These are phyloP conservation scores for Semnornis frantzii DNA, from an alignment of 2,113 vertebrate genomes.

Conservation along the genomic window DNA sequence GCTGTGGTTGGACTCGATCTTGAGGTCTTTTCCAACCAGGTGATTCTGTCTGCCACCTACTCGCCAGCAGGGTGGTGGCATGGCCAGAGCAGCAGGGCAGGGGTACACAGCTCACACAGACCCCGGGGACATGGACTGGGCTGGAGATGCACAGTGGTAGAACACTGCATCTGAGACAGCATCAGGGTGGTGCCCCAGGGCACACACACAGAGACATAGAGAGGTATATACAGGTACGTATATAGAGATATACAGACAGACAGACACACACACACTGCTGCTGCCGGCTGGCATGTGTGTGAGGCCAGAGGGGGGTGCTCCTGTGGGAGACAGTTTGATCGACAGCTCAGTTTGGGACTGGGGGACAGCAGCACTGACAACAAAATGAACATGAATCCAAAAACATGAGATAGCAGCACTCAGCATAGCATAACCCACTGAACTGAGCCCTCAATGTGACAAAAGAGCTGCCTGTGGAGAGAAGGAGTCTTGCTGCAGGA, in stretches of 20 bases:
- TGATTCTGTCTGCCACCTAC: background rate
- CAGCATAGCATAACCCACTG: constrained; percentile 47
- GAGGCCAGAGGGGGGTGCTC: constrained; percentile 26
- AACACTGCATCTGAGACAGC: constrained; percentile 2
- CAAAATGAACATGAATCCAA: constrained; percentile 69
- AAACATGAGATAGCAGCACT: constrained; percentile 64
- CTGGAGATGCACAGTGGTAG: constrained; percentile 49
- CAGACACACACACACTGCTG: constrained; percentile 45
- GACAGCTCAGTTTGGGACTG: constrained; percentile 51
- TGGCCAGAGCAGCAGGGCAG: background rate
- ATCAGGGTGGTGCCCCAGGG: constrained; percentile 17
- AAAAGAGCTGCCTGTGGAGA: constrained; percentile 55
- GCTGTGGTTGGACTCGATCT: no score
- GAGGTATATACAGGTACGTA: background rate
- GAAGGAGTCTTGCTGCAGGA: constrained; percentile 63
- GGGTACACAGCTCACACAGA: background rate
- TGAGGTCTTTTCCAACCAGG: no score
- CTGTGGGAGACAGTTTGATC: constrained; percentile 42
- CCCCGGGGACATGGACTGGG: constrained; percentile 14
- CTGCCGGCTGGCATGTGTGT: background rate
- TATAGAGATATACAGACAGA: background rate
- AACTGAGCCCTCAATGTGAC: constrained; percentile 40
- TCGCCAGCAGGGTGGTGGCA: fast-evolving
- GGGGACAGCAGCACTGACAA: constrained; percentile 73
- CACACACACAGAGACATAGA: constrained; percentile 17